Percentiles rank a stretch among this genome's conserved stretches.
phyloP scores from a whole-genome alignment of 2,113 vertebrate genomes.

The Lophochroa leadbeateri region DNA sequence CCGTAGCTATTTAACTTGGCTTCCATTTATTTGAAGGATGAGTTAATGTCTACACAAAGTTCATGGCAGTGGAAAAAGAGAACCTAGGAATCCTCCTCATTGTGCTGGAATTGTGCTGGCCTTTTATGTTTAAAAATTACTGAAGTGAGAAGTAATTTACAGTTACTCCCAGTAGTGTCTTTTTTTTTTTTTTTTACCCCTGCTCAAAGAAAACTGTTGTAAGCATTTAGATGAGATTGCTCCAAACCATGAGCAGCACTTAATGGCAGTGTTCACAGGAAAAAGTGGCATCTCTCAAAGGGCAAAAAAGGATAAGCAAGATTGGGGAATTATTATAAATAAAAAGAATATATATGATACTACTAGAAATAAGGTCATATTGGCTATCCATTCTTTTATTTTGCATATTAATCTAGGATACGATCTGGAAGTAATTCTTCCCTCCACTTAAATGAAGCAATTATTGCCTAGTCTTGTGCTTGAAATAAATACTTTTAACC shows the following conservation, averaged over 20 bases:
- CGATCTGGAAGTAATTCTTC: not conserved
- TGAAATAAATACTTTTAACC: not conserved
- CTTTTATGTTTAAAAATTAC: not conserved
- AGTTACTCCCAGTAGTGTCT: not conserved
- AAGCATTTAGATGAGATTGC: not conserved
- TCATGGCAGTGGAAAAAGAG: not conserved
- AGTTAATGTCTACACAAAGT: not conserved
- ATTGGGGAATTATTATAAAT: not conserved
- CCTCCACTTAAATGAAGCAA: not conserved
- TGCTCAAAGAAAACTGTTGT: fast-evolving
- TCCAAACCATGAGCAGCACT: not conserved
- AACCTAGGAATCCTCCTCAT: not conserved
- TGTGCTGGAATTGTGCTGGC: not conserved
- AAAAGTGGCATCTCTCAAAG: not conserved
- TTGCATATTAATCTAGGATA: not conserved
- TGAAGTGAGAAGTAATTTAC: not conserved
- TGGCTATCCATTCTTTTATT: not conserved
- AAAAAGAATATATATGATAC: not conserved
- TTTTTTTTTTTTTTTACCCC: not conserved
- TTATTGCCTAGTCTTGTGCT: not conserved
- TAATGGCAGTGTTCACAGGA: not conserved
- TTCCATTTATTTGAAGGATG: not conserved
- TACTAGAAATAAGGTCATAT: not conserved
- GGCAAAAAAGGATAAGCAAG: not conserved
- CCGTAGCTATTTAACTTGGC: not conserved